Evolutionary conservation across 64 coral and sea anemone genomes (phyloP), one percentile per base, ranked within the genome.

Genomic region (Cladopsammia gracilis): DNA sequence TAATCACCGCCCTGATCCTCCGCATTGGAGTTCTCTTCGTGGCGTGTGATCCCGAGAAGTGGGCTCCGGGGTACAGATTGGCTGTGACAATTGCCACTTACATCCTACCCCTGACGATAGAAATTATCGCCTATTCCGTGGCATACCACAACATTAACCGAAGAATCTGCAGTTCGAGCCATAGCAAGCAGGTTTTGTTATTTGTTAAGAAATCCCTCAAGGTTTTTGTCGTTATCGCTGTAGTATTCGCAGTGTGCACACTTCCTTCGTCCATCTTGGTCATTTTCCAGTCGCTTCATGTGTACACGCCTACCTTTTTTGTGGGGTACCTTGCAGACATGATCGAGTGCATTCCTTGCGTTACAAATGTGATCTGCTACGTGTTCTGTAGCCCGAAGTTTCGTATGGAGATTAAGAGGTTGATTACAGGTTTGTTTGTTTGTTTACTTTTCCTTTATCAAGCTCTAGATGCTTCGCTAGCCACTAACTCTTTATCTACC

Each of bases 261-360:
- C 54, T 79, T 6, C 77, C 77, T 59, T 20, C 77, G 1, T 79
- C 77, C 4, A 60, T 79, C 77, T 16, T 79, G 24, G 77, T 79
- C 0, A 79, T 79, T 54, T 53, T 79, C 3, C 77, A 79, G 54
- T 79, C 77, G 2, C 24, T 79, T 13, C 77, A 22, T 12, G 22
- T 79, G n/a, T 60, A 79, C 54, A 79, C 77, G 6, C 77, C 77
- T 23, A 34, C 52, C 9, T 79, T 42, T 60, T 53, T 79, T 12
- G n/a, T 34, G 10, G 77, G 77, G 1, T 79, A 79, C 4, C n/a
- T 79, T 20, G 77, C 53, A 34, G 77, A 79, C 12, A 59, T 79
- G 52, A 79, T 79, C 11, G 77, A 79, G 52, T 79, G 77, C 54
- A 79, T 79, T 19, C 77, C 77, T 26, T 79, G 77, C 26, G 77